phyloP scores from a whole-genome alignment of 2,113 vertebrate species.

The Grammomys surdaster region DNA sequence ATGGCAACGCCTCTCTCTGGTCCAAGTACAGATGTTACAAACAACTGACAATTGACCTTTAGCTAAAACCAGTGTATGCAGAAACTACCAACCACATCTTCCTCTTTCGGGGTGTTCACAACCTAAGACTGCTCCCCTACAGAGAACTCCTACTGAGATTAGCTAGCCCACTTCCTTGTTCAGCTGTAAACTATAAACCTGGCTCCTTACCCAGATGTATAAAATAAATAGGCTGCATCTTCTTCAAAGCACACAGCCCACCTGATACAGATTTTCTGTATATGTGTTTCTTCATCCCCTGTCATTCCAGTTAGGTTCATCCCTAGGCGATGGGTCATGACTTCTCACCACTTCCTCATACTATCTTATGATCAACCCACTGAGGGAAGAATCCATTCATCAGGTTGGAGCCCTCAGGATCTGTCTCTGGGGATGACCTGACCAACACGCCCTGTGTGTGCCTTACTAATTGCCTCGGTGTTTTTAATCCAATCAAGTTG shows the following conservation, averaged over 20 bases:
- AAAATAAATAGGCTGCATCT: background rate
- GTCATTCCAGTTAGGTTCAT: background rate
- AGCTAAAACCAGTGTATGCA: background rate
- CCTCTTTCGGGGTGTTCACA: background rate
- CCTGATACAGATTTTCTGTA: background rate
- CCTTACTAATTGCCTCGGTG: background rate
- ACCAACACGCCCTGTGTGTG: background rate
- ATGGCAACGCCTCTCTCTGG: background rate
- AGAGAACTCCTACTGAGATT: background rate
- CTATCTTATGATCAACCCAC: background rate
- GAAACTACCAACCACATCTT: background rate
- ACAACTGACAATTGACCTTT: background rate
- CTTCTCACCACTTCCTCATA: background rate
- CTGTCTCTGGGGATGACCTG: background rate
- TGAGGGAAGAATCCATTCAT: no score
- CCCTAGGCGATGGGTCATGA: background rate
- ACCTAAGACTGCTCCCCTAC: background rate
- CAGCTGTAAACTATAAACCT: background rate
- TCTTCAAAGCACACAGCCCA: background rate
- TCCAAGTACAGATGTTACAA: background rate
- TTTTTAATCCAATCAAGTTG: background rate
- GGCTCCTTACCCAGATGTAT: no score
- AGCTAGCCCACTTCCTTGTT: background rate
- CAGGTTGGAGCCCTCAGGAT: background rate
- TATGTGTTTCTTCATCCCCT: background rate